Evolutionary conservation across 1,140 invertebrate species (phyloP).

Genomic region (Pantala flavescens): DNA sequence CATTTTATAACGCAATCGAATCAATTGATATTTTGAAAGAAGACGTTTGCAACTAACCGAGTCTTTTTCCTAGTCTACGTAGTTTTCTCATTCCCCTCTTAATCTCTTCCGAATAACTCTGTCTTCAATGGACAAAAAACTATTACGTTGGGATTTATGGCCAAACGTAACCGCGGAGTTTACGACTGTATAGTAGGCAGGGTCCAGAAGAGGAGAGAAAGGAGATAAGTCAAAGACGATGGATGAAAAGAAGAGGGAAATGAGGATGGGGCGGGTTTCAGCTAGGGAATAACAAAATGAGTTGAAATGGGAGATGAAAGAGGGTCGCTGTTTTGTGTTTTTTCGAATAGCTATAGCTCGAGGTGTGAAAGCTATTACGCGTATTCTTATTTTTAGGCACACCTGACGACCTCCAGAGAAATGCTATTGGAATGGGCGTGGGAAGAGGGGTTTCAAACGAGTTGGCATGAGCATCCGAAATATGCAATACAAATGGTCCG

Average conservation of each 20-base stretch:
- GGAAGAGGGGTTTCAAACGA: too few relatives aligned
- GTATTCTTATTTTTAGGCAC: background rate
- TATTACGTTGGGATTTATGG: constrained; percentile 2
- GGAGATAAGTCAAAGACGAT: background rate
- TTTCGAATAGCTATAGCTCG: background rate
- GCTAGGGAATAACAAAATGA: too few relatives aligned
- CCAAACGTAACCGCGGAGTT: background rate
- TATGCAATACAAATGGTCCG: too few relatives aligned
- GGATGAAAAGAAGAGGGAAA: background rate
- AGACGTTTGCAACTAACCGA: too few relatives aligned
- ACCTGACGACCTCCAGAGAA: background rate
- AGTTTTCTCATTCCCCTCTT: background rate
- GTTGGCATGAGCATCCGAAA: too few relatives aligned
- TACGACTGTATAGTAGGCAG: background rate
- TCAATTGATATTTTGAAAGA: too few relatives aligned
- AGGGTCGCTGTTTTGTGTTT: background rate
- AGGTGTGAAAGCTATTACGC: background rate
- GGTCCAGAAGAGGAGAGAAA: background rate
- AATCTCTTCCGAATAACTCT: background rate
- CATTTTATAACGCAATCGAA: too few relatives aligned
- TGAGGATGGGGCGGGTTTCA: background rate
- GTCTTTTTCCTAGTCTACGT: background rate
- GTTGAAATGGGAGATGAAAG: too few relatives aligned
- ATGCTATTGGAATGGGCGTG: background rate
- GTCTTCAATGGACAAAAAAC: background rate